phyloP scores from a whole-genome alignment of 2,113 vertebrate species.

The Mandrillus leucophaeus region DNA sequence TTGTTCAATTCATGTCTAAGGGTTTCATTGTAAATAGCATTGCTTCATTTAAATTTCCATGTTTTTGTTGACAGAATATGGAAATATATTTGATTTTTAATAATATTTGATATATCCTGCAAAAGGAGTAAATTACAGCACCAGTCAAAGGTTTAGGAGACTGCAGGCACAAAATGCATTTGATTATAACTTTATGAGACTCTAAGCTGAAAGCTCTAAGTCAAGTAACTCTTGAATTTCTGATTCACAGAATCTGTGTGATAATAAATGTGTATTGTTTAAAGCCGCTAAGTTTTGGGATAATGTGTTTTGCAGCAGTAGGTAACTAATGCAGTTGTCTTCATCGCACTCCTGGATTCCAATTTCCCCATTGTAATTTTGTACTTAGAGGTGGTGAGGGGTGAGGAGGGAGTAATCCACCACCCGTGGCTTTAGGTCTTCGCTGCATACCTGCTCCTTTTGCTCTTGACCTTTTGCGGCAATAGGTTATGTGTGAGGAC shows the following conservation, averaged over 20 bases:
- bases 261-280: not conserved
- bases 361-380: not conserved
- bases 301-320: not conserved
- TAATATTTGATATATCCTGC: not conserved
- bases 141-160: not conserved
- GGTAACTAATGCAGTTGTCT: not conserved
- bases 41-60: not conserved
- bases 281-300: not conserved
- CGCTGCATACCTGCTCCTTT: not conserved
- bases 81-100: not conserved
- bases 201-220: not conserved
- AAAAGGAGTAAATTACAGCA: not conserved
- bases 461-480: too few species aligned
- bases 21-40: not conserved
- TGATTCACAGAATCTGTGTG: not conserved
- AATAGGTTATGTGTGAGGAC: not conserved
- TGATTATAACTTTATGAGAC: not conserved
- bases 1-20: not conserved
- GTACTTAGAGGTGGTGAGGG: not conserved
- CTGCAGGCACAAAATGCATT: not conserved
- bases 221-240: not conserved
- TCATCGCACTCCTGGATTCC: not conserved
- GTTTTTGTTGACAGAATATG: not conserved
- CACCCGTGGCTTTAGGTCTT: not conserved
- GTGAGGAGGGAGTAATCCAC: not conserved